Conservation (phyloP, 1,140 invertebrate genomes). For the Tyrophagus putrescentiae region DNA sequence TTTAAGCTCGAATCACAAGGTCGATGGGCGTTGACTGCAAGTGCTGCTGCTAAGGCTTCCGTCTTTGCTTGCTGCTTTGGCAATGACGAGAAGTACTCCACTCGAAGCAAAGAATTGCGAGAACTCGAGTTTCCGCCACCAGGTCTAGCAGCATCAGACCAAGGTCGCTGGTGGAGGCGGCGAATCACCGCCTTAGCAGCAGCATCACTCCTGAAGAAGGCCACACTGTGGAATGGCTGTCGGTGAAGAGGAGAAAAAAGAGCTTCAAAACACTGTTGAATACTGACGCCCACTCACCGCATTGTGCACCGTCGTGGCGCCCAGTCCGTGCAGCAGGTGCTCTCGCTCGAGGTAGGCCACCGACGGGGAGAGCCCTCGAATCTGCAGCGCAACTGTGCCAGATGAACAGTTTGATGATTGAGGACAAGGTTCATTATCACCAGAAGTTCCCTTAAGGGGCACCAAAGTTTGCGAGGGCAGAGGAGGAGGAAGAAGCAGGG, state of each 20-base stretch:
- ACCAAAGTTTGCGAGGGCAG: no score
- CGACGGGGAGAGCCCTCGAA: neutral
- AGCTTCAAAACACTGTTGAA: neutral
- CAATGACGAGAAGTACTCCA: no score
- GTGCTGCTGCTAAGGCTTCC: no score
- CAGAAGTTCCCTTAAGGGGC: no score
- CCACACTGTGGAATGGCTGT: neutral
- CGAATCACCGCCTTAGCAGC: constrained; percentile 1
- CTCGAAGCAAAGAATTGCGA: no score
- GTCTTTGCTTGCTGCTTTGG: no score
- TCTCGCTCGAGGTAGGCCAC: neutral
- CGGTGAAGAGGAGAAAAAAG: neutral
- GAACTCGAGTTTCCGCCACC: neutral
- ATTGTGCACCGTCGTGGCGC: constrained; percentile 7
- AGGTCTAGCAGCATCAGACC: neutral
- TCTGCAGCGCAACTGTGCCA: neutral
- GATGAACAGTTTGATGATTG: no score
- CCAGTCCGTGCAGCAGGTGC: neutral
- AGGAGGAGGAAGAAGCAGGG: no score
- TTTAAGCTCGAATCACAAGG: constrained; percentile 8
- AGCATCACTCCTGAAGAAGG: neutral
- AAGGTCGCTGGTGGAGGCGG: constrained; percentile 1
- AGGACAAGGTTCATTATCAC: no score
- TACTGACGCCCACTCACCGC: neutral
- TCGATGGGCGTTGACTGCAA: neutral